Evolutionary conservation across 2,888 invertebrate genomes (phyloP).

Genomic region (Rhimphoctona megacephalus): DNA sequence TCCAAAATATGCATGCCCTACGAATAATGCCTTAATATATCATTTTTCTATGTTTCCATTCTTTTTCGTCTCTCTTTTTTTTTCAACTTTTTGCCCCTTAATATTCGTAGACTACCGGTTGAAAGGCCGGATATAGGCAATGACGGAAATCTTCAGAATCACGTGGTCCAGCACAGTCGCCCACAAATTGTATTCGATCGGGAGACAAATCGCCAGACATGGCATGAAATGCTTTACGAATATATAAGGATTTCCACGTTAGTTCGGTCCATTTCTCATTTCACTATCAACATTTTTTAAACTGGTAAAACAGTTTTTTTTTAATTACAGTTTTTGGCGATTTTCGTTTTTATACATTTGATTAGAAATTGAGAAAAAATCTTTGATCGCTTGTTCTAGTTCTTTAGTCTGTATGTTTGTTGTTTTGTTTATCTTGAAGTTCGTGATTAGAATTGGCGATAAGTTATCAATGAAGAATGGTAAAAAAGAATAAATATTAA

Average conservation of each 20-base stretch:
- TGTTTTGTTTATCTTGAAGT: too few relatives aligned
- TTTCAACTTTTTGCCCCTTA: conserved; percentile 18
- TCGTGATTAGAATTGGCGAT: too few relatives aligned
- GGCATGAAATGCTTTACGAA: neutral
- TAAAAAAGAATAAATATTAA: neutral
- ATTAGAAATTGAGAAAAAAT: neutral
- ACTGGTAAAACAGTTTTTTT: neutral
- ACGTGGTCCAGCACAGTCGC: conserved; percentile 56
- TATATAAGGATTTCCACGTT: neutral
- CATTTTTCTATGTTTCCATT: neutral
- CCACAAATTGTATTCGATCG: conserved; percentile 11
- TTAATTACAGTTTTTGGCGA: neutral
- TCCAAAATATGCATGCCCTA: conserved; percentile 27
- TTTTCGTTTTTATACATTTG: neutral
- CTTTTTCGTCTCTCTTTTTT: neutral
- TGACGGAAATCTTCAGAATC: conserved; percentile 57
- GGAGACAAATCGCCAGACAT: conserved; percentile 27
- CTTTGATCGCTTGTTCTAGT: neutral
- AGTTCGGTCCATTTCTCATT: neutral
- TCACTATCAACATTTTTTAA: neutral
- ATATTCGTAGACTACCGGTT: neutral
- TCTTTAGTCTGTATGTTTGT: too few relatives aligned
- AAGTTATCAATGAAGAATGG: neutral
- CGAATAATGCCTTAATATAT: conserved; percentile 16
- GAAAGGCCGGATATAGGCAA: conserved; percentile 45